Evolutionary conservation across 2,797 vertebrate species (phyloP).

Genomic region (Rhinella marina): DNA sequence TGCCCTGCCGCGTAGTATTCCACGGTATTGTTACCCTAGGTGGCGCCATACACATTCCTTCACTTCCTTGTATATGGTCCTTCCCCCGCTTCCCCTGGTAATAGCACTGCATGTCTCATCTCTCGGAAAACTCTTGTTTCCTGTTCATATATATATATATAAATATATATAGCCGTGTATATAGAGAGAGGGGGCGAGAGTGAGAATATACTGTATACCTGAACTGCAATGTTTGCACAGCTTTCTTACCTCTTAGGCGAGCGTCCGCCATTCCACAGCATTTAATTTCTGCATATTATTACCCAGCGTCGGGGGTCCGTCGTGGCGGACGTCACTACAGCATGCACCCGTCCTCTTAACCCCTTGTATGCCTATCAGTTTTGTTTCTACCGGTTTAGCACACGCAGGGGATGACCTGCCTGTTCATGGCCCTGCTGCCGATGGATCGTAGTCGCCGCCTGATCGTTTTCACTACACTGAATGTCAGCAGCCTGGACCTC

Average conservation of each 20-base stretch:
- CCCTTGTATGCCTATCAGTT: constrained; percentile 30
- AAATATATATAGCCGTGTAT: constrained; percentile 33
- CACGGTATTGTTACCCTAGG: constrained; percentile 51
- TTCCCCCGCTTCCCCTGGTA: neutral
- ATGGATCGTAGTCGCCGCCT: constrained; percentile 15
- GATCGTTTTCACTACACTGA: constrained; percentile 28
- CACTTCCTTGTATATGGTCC: constrained; percentile 31
- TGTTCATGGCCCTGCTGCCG: constrained; percentile 13
- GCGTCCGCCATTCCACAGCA: neutral
- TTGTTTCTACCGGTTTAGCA: neutral
- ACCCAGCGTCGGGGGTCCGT: no score
- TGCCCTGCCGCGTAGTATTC: constrained; percentile 28
- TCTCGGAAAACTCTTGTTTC: neutral
- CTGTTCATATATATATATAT: constrained; percentile 40
- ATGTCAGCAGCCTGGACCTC: constrained; percentile 27
- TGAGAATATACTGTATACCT: constrained; percentile 46
- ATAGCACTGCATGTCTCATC: constrained; percentile 47
- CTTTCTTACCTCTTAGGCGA: constrained; percentile 52
- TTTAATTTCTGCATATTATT: neutral
- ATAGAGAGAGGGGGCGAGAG: constrained; percentile 13
- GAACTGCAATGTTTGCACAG: constrained; percentile 55
- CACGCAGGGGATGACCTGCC: neutral
- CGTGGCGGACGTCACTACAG: neutral
- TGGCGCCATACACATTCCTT: constrained; percentile 43
- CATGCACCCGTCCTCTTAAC: neutral